These are phyloP conservation scores for Thecocarcelia acutangulata DNA, from an alignment of 2,888 invertebrate species.

Conservation along the genomic window DNA sequence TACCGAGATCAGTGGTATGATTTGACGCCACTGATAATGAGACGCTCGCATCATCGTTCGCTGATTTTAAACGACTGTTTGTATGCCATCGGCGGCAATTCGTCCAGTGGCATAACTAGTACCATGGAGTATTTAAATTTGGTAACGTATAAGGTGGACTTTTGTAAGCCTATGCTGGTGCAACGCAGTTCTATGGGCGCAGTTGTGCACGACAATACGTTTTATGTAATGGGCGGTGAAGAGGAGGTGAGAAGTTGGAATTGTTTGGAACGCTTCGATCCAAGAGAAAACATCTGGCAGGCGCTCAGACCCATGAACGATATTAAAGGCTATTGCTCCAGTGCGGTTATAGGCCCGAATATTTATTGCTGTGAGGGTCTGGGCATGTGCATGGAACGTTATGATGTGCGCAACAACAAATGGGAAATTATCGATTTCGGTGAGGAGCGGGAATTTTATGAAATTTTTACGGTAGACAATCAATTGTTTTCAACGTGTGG, in stretches of 20 bases:
- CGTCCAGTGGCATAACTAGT: slow-evolving; percentile 71
- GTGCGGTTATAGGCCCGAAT: slow-evolving; percentile 72
- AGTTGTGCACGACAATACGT: slow-evolving; percentile 71
- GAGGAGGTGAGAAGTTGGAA: slow-evolving; percentile 73
- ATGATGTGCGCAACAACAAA: slow-evolving; percentile 72
- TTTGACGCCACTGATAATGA: slow-evolving; percentile 70
- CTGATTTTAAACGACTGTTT: slow-evolving; percentile 73
- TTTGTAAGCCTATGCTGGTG: slow-evolving; percentile 73
- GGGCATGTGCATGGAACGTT: slow-evolving; percentile 75
- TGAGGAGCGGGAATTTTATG: slow-evolving; percentile 75
- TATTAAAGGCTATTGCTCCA: slow-evolving; percentile 75
- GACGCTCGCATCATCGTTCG: slow-evolving; percentile 76
- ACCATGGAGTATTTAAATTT: slow-evolving; percentile 74
- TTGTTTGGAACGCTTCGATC: slow-evolving; percentile 74
- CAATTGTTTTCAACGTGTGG: slow-evolving; percentile 74
- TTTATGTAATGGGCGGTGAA: slow-evolving; percentile 77
- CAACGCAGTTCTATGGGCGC: slow-evolving; percentile 76
- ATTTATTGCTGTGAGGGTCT: slow-evolving; percentile 76
- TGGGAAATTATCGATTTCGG: slow-evolving; percentile 76
- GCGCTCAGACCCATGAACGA: slow-evolving; percentile 72
- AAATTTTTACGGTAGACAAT: slow-evolving; percentile 74
- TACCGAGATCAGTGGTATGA: slow-evolving; percentile 75
- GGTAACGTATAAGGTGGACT: slow-evolving; percentile 71
- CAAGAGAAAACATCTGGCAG: slow-evolving; percentile 74
- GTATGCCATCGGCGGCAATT: slow-evolving; percentile 75